Conservation (phyloP, 2,888 invertebrate species). For the Dioctria linearis region DNA sequence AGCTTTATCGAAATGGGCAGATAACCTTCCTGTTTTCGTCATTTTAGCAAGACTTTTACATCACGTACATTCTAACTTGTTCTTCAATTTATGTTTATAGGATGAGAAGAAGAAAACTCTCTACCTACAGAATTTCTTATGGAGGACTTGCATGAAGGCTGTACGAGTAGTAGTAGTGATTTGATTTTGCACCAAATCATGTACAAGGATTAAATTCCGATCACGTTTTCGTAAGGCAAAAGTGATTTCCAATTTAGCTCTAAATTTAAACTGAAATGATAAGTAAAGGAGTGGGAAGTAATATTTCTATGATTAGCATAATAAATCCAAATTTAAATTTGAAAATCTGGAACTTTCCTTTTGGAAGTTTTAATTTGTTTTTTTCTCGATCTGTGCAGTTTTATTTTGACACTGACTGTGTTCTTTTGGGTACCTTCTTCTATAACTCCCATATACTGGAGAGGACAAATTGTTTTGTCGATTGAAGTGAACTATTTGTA, state of each 20-base stretch:
- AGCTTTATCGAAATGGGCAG: not conserved
- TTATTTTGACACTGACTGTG: too few species aligned
- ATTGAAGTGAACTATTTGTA: too few species aligned
- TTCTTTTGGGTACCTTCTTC: too few species aligned
- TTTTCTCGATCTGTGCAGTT: too few species aligned
- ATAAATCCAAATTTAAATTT: too few species aligned
- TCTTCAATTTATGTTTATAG: not conserved
- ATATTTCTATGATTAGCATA: too few species aligned
- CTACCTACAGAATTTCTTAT: not conserved
- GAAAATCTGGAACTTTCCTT: too few species aligned
- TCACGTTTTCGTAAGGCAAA: slow-evolving; percentile 23
- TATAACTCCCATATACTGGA: too few species aligned
- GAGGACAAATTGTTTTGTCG: too few species aligned
- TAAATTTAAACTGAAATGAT: slow-evolving; percentile 33
- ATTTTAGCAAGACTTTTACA: not conserved
- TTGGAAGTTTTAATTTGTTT: too few species aligned
- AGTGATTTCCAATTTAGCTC: too few species aligned
- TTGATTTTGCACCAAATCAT: not conserved
- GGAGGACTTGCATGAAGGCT: not conserved
- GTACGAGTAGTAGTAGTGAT: too few species aligned
- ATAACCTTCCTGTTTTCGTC: not conserved
- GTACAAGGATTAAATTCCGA: slow-evolving; percentile 2
- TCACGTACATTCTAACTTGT: not conserved
- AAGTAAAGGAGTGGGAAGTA: not conserved
- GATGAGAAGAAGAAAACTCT: not conserved